Percentiles rank a stretch among this genome's conserved stretches.
These are phyloP conservation scores for Chiloscyllium plagiosum DNA, from an alignment of 2,113 vertebrate species.

Conservation along the genomic window DNA sequence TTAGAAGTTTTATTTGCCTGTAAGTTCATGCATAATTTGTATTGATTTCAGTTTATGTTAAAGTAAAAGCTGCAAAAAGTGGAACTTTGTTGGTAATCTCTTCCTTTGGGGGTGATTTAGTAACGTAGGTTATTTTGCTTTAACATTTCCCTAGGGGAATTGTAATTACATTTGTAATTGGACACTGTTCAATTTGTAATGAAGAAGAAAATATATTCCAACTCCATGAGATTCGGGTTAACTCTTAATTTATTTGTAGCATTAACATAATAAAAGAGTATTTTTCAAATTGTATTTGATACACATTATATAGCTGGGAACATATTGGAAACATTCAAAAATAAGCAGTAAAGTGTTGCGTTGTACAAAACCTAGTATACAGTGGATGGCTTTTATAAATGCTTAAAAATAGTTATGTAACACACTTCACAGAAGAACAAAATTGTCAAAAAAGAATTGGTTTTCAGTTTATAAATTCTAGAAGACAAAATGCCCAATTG, in stretches of 20 bases:
- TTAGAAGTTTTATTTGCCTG: not conserved
- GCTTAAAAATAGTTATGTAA: constrained; percentile 65
- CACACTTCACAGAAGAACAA: constrained; percentile 46
- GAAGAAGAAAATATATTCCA: not conserved
- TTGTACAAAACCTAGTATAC: constrained; percentile 72
- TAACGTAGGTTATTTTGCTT: not conserved
- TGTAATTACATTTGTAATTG: not conserved
- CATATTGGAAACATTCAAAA: constrained; percentile 66
- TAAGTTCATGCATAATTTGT: not conserved
- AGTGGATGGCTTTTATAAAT: constrained; percentile 66
- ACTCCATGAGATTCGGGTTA: constrained; percentile 1
- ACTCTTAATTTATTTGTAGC: constrained; percentile 36
- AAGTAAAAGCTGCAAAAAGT: not conserved
- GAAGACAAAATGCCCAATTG: constrained; percentile 27
- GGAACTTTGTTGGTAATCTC: not conserved
- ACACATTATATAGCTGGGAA: constrained; percentile 37
- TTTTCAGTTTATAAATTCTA: constrained; percentile 29
- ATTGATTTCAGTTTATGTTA: not conserved
- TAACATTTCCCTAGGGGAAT: not conserved
- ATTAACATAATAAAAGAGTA: constrained; percentile 35
- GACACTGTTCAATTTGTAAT: not conserved
- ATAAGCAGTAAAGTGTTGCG: constrained; percentile 69
- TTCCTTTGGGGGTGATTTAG: not conserved
- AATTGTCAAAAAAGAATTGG: constrained; percentile 34
- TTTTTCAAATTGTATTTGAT: constrained; percentile 36